These are phyloP conservation scores for Pristionchus entomophagus DNA, from an alignment of 2,888 invertebrate genomes.

Conservation along the genomic window DNA sequence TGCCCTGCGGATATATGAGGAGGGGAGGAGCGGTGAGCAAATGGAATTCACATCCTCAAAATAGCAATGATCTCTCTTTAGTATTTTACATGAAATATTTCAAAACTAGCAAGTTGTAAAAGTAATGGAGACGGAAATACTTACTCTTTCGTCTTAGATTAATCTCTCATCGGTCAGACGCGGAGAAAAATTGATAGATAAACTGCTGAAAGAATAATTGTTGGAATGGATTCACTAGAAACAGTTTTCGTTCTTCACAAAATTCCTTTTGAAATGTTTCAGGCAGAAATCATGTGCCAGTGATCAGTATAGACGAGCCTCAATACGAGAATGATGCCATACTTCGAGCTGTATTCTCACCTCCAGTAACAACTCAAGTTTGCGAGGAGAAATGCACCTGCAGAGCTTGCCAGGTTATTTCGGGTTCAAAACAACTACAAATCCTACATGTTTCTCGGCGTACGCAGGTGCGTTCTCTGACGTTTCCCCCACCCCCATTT, in stretches of 20 bases:
- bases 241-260: no score
- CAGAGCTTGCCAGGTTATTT: background rate
- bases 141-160: no score
- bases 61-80: no score
- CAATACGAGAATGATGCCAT: background rate
- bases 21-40: constrained; percentile 37
- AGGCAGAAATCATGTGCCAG: background rate
- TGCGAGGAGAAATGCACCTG: constrained; percentile 4
- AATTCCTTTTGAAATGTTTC: background rate
- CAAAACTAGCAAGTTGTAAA: no score
- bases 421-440: background rate
- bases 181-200: no score
- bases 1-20: background rate
- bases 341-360: background rate
- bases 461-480: background rate
- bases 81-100: no score
- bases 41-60: no score
- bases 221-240: no score
- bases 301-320: background rate
- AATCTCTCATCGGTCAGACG: no score
- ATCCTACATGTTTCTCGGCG: no score
- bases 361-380: background rate
- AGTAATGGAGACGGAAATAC: no score
- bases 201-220: background rate
- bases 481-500: background rate